Evolutionary conservation across 2,113 vertebrate species (phyloP).

Genomic region (Takifugu flavidus): DNA sequence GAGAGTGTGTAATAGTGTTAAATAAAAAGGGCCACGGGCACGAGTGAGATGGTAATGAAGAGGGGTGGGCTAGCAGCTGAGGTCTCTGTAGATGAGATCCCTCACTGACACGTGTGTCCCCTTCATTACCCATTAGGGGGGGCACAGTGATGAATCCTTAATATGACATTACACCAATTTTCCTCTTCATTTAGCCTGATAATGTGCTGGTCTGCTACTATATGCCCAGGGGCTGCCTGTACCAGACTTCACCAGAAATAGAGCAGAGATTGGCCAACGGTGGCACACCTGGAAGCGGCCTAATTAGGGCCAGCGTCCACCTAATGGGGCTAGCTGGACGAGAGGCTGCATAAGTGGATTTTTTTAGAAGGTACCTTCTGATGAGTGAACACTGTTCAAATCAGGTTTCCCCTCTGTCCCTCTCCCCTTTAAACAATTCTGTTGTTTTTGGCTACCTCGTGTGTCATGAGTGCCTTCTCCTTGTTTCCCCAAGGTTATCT

Average conservation of each 20-base stretch:
- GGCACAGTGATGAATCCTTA: constrained; percentile 96
- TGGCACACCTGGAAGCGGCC: constrained; percentile 70
- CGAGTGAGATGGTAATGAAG: constrained; percentile 68
- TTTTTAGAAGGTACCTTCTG: constrained; percentile 37
- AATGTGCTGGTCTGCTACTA: constrained; percentile 88
- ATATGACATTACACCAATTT: constrained; percentile 99
- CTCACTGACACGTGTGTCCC: constrained; percentile 71
- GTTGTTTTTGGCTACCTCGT: not conserved
- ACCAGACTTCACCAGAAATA: constrained; percentile 74
- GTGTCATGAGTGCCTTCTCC: no score
- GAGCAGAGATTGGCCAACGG: constrained; percentile 66
- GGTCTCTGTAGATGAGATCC: constrained; percentile 72
- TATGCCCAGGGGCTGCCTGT: constrained; percentile 71
- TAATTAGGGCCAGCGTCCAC: constrained; percentile 68
- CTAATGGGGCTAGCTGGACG: constrained; percentile 64
- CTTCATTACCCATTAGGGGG: constrained; percentile 77
- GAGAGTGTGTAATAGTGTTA: constrained; percentile 57
- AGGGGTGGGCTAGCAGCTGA: constrained; percentile 71
- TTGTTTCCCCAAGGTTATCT: not conserved
- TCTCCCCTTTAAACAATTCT: not conserved
- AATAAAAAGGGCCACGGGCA: constrained; percentile 68
- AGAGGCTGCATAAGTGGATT: constrained; percentile 50
- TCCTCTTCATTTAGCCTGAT: constrained; percentile 96
- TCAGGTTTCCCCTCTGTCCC: not conserved
- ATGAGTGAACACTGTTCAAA: constrained; percentile 25